These are phyloP conservation scores for Coracias cyanogaster DNA, from an alignment of 2,797 vertebrate genomes.

Conservation along the genomic window DNA sequence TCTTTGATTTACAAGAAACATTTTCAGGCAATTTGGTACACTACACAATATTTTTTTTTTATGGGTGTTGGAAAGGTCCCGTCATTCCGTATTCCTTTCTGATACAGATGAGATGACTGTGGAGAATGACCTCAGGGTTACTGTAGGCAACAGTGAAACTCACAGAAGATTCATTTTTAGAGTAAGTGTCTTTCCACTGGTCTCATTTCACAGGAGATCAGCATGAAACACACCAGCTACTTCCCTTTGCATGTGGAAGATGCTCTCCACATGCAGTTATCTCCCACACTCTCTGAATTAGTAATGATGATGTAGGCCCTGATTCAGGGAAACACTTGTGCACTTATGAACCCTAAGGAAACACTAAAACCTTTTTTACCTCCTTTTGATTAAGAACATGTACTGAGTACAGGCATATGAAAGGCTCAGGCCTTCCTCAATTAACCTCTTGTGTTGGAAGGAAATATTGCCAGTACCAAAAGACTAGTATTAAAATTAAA, in stretches of 20 bases:
- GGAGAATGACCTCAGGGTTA: background rate
- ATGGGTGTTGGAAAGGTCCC: background rate
- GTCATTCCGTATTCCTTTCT: background rate
- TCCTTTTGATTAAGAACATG: background rate
- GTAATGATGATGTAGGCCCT: background rate
- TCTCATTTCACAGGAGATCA: background rate
- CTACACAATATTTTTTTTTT: background rate
- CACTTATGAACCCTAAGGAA: background rate
- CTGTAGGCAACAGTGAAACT: slow-evolving; percentile 26
- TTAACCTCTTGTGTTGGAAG: background rate
- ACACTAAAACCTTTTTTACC: background rate
- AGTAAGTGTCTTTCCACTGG: background rate
- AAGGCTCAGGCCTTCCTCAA: background rate
- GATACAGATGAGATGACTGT: background rate
- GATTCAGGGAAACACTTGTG: background rate
- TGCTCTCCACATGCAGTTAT: background rate
- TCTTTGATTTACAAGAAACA: background rate
- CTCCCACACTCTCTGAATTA: background rate
- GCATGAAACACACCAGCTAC: background rate
- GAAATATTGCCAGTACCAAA: background rate
- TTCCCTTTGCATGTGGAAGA: slow-evolving; percentile 4
- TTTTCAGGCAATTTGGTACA: background rate
- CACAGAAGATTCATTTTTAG: slow-evolving; percentile 11
- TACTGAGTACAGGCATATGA: background rate
- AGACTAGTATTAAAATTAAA: background rate